Conservation (phyloP, 1,140 invertebrate species). For the Tribolium madens region DNA sequence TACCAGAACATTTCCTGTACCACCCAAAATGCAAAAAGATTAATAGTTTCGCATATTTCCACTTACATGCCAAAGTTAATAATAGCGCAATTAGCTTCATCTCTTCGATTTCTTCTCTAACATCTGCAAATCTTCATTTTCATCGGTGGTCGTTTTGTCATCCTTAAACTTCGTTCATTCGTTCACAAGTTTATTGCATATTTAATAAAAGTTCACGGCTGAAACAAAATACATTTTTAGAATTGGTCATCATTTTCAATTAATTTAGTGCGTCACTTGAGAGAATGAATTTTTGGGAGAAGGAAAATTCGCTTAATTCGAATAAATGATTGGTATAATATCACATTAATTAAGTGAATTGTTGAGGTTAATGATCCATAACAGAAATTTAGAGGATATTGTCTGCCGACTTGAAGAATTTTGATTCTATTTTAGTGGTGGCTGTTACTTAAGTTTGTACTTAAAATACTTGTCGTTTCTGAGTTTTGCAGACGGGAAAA, state of each 20-base stretch:
- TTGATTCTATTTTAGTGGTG: constrained; percentile 25
- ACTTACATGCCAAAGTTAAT: constrained; percentile 18
- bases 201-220: constrained; percentile 40
- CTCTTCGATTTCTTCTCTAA: constrained; percentile 6
- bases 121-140: constrained; percentile 2
- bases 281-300: neutral
- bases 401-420: constrained; percentile 1
- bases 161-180: neutral
- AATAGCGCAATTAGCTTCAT: constrained; percentile 10
- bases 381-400: constrained; percentile 13
- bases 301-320: constrained; percentile 8
- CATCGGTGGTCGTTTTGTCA: neutral
- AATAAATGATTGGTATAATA: constrained; percentile 4
- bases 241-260: constrained; percentile 30
- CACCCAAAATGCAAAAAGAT: constrained; percentile 1
- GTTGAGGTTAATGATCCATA: constrained; percentile 13
- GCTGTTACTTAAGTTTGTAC: constrained; percentile 6
- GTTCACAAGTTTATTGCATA: constrained; percentile 4
- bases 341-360: constrained; percentile 30
- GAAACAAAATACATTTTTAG: constrained; percentile 38
- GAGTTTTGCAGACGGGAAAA: constrained; percentile 14
- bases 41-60: neutral
- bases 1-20: neutral
- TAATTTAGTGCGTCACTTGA: constrained; percentile 11
- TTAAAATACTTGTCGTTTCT: constrained; percentile 24